Evolutionary conservation across 2,797 vertebrate genomes (phyloP), one percentile per base, ranked within the genome.

Genomic region (Artibeus lituratus): DNA sequence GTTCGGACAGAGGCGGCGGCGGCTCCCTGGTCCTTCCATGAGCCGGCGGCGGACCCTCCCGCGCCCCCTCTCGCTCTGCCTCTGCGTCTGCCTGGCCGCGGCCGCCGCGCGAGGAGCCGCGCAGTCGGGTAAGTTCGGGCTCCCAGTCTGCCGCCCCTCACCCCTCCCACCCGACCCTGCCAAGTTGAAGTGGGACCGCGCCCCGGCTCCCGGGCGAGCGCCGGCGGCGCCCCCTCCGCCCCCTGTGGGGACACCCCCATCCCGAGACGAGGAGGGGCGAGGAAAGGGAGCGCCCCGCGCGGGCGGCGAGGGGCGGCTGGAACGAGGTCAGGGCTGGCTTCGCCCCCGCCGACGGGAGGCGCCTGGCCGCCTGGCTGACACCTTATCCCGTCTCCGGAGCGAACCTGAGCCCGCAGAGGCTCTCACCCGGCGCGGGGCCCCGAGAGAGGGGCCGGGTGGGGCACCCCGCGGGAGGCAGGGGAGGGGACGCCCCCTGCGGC

Each of bases 61-160:
- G 93, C 95, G 92, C 74, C 77, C 94, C 80, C 65, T 85, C 65
- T 81, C 39, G 77, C 95, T 94, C 59, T 53, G 96, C 83, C 53
- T 97, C 70, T 88, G 95, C 88, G 83, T 97, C 72, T 96, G 96
- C 44, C 76, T 97, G 88, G 97, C 94, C 49, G 93, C 96, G 55
- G 86, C 62, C 82, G 85, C 81, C 74, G 87, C 92, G 78, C 96
- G 87, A 88, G 97, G 92, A 42, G 39, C 82, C 83, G 82, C 84
- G 90, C 96, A 83, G 74, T 76, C 96, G 67, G 97, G 98, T 98
- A 53, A 97, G 97, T 96, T 39, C 0, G 39, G 51, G 67, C 76
- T 19, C 15, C 37, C 14, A 22, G 24, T 49, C 29, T 19, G 9
- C 74, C 35, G 5, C 39, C 39, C 22, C 7, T 59, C 47, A 0